A percentile compares a stretch with the other conserved stretches of the same genome.
phyloP scores from a whole-genome alignment of 2,888 invertebrate genomes.

The Caenorhabditis auriculariae region DNA sequence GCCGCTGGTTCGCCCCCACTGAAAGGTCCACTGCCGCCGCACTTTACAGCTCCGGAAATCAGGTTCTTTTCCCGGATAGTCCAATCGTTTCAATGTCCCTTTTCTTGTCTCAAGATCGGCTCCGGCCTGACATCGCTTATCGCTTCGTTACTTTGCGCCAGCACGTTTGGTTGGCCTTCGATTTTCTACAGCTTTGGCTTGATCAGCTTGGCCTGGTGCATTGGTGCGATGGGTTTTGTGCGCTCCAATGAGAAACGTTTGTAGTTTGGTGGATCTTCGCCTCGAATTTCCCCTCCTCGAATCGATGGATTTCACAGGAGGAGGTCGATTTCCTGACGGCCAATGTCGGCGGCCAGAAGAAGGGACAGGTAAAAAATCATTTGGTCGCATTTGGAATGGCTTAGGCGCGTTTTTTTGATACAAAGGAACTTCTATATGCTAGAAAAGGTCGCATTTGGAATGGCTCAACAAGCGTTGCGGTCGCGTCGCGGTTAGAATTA shows the following conservation, averaged over 20 bases:
- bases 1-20: slow-evolving; percentile 47
- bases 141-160: slow-evolving; percentile 31
- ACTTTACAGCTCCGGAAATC: slow-evolving; percentile 53
- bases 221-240: too few relatives aligned
- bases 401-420: too few relatives aligned
- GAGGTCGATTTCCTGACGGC: slow-evolving; percentile 29
- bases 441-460: too few relatives aligned
- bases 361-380: too few relatives aligned
- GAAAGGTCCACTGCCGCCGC: slow-evolving; percentile 48
- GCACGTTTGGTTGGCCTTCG: slow-evolving; percentile 46
- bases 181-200: slow-evolving; percentile 52
- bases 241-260: too few relatives aligned
- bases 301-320: slow-evolving; percentile 27
- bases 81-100: not conserved
- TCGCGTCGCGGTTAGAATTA: not conserved
- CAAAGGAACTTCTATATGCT: too few relatives aligned
- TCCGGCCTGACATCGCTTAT: slow-evolving; percentile 33
- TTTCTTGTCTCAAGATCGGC: slow-evolving; percentile 24
- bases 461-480: not conserved
- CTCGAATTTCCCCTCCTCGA: slow-evolving; percentile 31
- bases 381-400: too few relatives aligned
- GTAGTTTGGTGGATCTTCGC: slow-evolving; percentile 24
- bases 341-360: slow-evolving; percentile 5
- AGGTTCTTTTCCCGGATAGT: slow-evolving; percentile 9
- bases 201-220: slow-evolving; percentile 5